Evolutionary conservation across 1,140 invertebrate species (phyloP).

Genomic region (Ceratitis capitata): DNA sequence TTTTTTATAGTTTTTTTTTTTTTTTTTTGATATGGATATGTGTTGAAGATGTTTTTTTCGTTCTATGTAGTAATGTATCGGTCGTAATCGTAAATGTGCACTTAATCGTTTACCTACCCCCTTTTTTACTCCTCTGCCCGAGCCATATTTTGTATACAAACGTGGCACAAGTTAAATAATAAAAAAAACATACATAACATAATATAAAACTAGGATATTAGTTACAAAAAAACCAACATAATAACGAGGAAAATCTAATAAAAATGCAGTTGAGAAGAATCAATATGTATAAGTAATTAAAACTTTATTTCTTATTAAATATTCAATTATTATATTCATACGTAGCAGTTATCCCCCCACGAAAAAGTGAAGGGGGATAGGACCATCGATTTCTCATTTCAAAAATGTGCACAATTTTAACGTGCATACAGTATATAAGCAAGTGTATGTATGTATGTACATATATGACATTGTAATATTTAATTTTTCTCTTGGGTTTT

Average conservation of each 20-base stretch:
- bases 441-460: neutral
- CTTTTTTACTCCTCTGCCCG: neutral
- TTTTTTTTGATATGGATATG: neutral
- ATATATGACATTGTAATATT: neutral
- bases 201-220: slow-evolving; percentile 3
- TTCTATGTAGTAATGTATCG: neutral
- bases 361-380: neutral
- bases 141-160: slow-evolving; percentile 23
- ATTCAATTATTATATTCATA: neutral
- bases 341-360: neutral
- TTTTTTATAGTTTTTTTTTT: neutral
- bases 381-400: neutral
- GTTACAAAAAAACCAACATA: neutral
- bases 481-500: neutral
- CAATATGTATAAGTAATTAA: slow-evolving; percentile 36
- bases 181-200: neutral
- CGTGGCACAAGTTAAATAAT: neutral
- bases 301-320: slow-evolving; percentile 33
- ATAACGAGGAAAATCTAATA: neutral
- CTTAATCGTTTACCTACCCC: neutral
- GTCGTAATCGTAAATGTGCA: neutral
- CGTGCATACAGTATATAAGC: neutral
- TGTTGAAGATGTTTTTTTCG: neutral
- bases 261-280: neutral
- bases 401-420: neutral